Evolutionary conservation across 2,113 vertebrate species (phyloP).

Genomic region (Pedionomus torquatus): DNA sequence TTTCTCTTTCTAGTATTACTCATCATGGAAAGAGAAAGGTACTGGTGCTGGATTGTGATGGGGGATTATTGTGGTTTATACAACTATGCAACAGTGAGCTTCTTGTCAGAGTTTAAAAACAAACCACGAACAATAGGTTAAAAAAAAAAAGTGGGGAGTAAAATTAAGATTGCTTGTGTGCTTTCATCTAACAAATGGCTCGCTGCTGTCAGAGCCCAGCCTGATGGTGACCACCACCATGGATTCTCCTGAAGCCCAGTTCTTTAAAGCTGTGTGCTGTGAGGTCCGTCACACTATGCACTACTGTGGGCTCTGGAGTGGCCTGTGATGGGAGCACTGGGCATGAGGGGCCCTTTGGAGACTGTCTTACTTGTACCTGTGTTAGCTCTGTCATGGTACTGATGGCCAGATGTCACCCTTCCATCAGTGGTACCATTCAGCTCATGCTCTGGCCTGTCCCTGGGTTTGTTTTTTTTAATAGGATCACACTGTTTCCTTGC

Average conservation of each 20-base stretch:
- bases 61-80: not conserved
- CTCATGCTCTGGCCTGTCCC: not conserved
- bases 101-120: not conserved
- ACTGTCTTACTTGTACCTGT: accelerated
- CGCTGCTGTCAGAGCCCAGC: not conserved
- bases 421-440: not conserved
- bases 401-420: accelerated
- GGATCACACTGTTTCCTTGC: not conserved
- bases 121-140: not conserved
- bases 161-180: not conserved
- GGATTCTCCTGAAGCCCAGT: not conserved
- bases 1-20: not conserved
- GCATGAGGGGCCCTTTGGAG: not conserved
- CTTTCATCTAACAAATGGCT: not conserved
- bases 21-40: not conserved
- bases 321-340: not conserved
- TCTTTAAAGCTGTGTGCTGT: not conserved
- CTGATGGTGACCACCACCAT: not conserved
- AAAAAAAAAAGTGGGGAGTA: not conserved
- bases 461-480: not conserved
- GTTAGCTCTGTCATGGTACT: not conserved
- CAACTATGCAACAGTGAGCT: not conserved
- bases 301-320: too few relatives aligned
- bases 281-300: not conserved
- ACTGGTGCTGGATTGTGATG: accelerated